A percentile compares a stretch with the other conserved stretches of the same genome.
phyloP scores from a whole-genome alignment of 2,888 invertebrate genomes.

The Trichopoda pennipes region DNA sequence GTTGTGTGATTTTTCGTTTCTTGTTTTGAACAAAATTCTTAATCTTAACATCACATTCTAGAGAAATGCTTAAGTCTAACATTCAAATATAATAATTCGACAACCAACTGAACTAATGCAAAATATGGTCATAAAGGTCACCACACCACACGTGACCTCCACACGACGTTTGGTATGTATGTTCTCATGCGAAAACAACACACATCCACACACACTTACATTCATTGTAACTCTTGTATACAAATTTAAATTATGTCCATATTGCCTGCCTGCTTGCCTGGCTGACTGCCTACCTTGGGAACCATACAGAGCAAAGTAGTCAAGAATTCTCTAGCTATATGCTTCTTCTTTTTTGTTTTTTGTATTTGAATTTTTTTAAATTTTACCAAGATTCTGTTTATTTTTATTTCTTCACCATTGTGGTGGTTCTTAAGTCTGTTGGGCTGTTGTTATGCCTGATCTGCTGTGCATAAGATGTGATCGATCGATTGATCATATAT shows the following conservation, averaged over 20 bases:
- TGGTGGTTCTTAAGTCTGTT: constrained; percentile 40
- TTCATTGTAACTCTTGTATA: background rate
- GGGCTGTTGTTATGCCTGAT: constrained; percentile 43
- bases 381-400: constrained; percentile 36
- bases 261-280: constrained; percentile 20
- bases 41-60: constrained; percentile 59
- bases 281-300: constrained; percentile 56
- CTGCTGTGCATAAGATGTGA: constrained; percentile 64
- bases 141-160: constrained; percentile 77
- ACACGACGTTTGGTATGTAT: constrained; percentile 63
- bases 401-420: constrained; percentile 29
- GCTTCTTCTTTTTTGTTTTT: constrained; percentile 30
- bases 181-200: constrained; percentile 19
- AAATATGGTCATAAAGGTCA: constrained; percentile 75
- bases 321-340: constrained; percentile 45
- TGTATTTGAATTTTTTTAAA: background rate
- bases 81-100: constrained; percentile 37
- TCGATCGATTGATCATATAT: constrained; percentile 70
- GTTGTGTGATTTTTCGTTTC: background rate
- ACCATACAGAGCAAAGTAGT: constrained; percentile 58
- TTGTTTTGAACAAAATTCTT: constrained; percentile 12
- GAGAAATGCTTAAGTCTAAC: constrained; percentile 45
- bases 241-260: constrained; percentile 34
- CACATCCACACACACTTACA: no score
- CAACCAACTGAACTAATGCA: constrained; percentile 69